Evolutionary conservation across 2,888 invertebrate species (phyloP).

Genomic region (Gymnoscelis rufifasciata): DNA sequence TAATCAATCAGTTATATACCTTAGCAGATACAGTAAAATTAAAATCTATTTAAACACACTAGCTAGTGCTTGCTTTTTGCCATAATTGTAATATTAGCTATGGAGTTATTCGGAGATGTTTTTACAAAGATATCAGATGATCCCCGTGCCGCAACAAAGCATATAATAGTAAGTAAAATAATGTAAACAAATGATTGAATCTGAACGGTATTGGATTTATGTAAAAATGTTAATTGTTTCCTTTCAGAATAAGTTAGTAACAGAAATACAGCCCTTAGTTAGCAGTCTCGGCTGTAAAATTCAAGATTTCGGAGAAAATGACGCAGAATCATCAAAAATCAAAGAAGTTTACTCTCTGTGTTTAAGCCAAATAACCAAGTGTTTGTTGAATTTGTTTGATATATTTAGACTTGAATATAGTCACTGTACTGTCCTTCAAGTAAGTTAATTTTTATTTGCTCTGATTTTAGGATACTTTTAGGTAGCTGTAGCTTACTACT

Average conservation of each 20-base stretch:
- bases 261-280: conserved; percentile 49
- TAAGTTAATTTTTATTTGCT: too few relatives aligned
- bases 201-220: too few relatives aligned
- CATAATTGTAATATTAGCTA: not conserved
- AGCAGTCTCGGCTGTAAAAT: conserved; percentile 44
- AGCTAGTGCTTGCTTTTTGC: not conserved
- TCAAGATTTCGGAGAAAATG: conserved; percentile 27
- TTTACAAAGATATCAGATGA: conserved; percentile 36
- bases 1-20: too few relatives aligned
- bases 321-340: conserved; percentile 36
- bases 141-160: conserved; percentile 44
- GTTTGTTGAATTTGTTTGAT: conserved; percentile 55
- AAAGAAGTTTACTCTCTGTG: conserved; percentile 56
- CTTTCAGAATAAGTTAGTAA: conserved; percentile 51
- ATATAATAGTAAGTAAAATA: conserved; percentile 43
- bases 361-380: conserved; percentile 65
- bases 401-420: conserved; percentile 58
- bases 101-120: not conserved
- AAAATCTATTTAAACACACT: too few relatives aligned
- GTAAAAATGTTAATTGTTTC: too few relatives aligned
- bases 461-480: too few relatives aligned
- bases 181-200: too few relatives aligned
- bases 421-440: conserved; percentile 44
- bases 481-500: too few relatives aligned
- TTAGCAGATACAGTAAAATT: too few relatives aligned